A percentile compares a stretch with the other conserved stretches of the same genome.
Evolutionary conservation across 2,113 vertebrate species (phyloP).

Genomic region (Corythaixoides concolor): DNA sequence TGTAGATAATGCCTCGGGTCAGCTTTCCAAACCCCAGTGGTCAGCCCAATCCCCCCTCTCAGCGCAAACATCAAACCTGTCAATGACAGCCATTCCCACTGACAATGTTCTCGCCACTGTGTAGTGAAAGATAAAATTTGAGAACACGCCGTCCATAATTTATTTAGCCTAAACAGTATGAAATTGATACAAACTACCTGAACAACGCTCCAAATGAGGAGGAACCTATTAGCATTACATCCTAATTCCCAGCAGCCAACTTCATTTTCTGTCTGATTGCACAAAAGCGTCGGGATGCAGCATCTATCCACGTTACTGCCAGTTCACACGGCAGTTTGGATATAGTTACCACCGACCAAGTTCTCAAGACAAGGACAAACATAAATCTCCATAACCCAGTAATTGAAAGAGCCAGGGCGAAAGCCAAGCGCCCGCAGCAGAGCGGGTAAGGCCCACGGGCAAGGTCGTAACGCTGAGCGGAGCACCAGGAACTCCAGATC

Average conservation of each 20-base stretch:
- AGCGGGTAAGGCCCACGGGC: background rate
- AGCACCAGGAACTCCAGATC: background rate
- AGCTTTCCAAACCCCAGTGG: background rate
- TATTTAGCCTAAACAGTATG: background rate
- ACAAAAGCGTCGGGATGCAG: rapidly evolving
- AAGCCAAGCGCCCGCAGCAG: rapidly evolving
- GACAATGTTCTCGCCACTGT: rapidly evolving
- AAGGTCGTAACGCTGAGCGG: rapidly evolving
- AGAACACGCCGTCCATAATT: rapidly evolving
- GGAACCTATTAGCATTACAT: background rate
- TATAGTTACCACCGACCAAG: background rate
- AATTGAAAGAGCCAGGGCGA: background rate
- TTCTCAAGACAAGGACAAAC: background rate
- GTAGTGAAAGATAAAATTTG: rapidly evolving
- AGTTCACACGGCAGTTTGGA: rapidly evolving
- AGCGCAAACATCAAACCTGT: background rate
- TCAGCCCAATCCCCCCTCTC: background rate
- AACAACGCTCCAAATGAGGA: background rate
- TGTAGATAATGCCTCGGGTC: rapidly evolving
- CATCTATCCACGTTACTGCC: background rate
- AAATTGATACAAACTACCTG: background rate
- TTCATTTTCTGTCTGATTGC: background rate
- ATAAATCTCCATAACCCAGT: background rate
- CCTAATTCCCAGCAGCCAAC: background rate
- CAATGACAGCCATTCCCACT: background rate